phyloP scores from a whole-genome alignment of 2,888 invertebrate genomes.

The Tenodera sinensis region DNA sequence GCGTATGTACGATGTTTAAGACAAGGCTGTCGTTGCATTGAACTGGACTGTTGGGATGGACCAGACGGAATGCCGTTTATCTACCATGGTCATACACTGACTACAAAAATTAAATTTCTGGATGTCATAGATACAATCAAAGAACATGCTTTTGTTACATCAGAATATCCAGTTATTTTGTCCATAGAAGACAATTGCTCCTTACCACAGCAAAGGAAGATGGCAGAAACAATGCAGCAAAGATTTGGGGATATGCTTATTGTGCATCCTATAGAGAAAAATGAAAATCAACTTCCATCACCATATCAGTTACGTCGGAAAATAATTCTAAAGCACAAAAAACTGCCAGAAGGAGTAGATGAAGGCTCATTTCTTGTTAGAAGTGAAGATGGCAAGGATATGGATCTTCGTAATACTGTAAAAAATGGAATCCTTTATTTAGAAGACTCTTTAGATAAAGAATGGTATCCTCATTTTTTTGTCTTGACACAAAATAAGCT shows the following conservation, averaged over 20 bases:
- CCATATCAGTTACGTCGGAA: slow-evolving; percentile 73
- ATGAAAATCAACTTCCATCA: slow-evolving; percentile 75
- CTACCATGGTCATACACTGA: slow-evolving; percentile 96
- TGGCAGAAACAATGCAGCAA: slow-evolving; percentile 80
- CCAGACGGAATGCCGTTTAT: slow-evolving; percentile 92
- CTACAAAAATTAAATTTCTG: slow-evolving; percentile 90
- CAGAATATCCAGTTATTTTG: slow-evolving; percentile 85
- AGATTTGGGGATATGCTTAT: slow-evolving; percentile 84
- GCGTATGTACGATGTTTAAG: slow-evolving; percentile 89
- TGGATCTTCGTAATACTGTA: slow-evolving; percentile 75
- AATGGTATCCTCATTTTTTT: slow-evolving; percentile 93
- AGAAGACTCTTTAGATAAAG: slow-evolving; percentile 83
- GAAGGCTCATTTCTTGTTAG: slow-evolving; percentile 60
- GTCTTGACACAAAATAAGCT: slow-evolving; percentile 84
- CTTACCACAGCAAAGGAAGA: slow-evolving; percentile 81
- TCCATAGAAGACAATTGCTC: slow-evolving; percentile 93
- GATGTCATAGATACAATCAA: slow-evolving; percentile 93
- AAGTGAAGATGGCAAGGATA: slow-evolving; percentile 62
- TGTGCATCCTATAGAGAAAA: slow-evolving; percentile 71
- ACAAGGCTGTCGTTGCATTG: slow-evolving; percentile 94
- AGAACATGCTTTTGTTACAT: slow-evolving; percentile 90
- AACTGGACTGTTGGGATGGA: slow-evolving; percentile 98
- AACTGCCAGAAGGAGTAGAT: slow-evolving; percentile 84
- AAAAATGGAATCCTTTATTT: slow-evolving; percentile 87
- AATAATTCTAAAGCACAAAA: slow-evolving; percentile 88